Evolutionary conservation across 2,797 vertebrate species (phyloP).

Genomic region (Myiotriccus ornatus): DNA sequence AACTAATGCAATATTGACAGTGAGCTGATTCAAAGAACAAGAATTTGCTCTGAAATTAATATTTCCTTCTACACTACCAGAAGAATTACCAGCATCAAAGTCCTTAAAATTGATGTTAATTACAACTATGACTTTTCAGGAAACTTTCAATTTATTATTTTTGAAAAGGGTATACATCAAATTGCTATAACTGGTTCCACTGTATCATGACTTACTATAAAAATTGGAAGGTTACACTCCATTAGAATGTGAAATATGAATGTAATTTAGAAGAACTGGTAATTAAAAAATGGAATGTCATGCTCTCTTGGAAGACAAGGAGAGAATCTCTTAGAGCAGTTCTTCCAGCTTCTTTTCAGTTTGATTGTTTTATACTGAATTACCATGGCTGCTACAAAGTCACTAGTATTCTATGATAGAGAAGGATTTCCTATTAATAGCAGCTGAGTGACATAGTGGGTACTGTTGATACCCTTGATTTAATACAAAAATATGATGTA

Average conservation of each 20-base stretch:
- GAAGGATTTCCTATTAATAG: background rate
- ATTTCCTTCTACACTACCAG: background rate
- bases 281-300: background rate
- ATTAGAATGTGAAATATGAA: background rate
- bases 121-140: background rate
- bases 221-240: background rate
- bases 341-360: background rate
- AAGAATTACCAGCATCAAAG: background rate
- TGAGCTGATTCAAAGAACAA: slow-evolving; percentile 18
- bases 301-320: background rate
- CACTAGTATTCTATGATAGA: background rate
- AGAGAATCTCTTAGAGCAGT: background rate
- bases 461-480: background rate
- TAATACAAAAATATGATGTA: background rate
- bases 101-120: slow-evolving; percentile 13
- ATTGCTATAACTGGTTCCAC: background rate
- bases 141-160: background rate
- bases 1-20: slow-evolving; percentile 15
- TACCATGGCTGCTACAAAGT: background rate
- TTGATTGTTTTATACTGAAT: background rate
- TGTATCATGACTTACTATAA: background rate
- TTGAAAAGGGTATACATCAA: background rate
- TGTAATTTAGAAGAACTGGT: background rate
- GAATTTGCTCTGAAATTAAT: background rate
- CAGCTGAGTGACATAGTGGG: background rate